Evolutionary conservation across 2,113 vertebrate species (phyloP).

Genomic region (Tautogolabrus adspersus): DNA sequence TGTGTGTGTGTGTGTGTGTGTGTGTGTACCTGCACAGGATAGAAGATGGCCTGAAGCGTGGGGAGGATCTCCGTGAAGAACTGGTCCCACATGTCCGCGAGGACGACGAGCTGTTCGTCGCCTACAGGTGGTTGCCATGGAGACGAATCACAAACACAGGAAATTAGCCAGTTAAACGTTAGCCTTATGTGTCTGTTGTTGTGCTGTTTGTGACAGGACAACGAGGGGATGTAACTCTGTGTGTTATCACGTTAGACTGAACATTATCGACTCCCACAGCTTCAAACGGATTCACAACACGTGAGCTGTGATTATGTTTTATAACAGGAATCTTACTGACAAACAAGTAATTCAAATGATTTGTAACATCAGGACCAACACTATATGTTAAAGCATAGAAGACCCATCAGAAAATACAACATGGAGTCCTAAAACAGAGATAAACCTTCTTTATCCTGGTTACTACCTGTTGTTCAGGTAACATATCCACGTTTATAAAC

Average conservation of each 20-base stretch:
- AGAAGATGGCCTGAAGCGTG: slow-evolving; percentile 96
- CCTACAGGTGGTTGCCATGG: slow-evolving; percentile 76
- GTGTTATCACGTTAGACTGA: not conserved
- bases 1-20: slow-evolving; percentile 6
- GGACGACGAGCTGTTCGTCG: slow-evolving; percentile 86
- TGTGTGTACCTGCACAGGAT: slow-evolving; percentile 90
- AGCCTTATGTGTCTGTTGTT: slow-evolving; percentile 5
- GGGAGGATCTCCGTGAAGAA: slow-evolving; percentile 96
- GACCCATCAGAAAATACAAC: no score
- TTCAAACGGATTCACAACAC: not conserved
- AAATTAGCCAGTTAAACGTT: not conserved
- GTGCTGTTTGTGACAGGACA: not conserved
- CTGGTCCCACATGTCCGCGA: slow-evolving; percentile 91
- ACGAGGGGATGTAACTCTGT: not conserved
- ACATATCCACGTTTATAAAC: no score
- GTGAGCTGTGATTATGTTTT: no score
- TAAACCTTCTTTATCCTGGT: no score
- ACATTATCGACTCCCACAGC: not conserved
- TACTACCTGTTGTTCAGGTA: no score
- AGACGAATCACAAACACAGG: slow-evolving; percentile 1
- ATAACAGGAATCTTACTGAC: no score
- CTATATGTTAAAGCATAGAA: no score
- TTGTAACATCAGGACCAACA: no score
- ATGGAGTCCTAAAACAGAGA: no score
- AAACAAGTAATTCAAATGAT: no score